A percentile compares a stretch with the other conserved stretches of the same genome.
These are phyloP conservation scores for Amblyteles armatorius DNA, from an alignment of 2,888 invertebrate genomes.

Conservation along the genomic window DNA sequence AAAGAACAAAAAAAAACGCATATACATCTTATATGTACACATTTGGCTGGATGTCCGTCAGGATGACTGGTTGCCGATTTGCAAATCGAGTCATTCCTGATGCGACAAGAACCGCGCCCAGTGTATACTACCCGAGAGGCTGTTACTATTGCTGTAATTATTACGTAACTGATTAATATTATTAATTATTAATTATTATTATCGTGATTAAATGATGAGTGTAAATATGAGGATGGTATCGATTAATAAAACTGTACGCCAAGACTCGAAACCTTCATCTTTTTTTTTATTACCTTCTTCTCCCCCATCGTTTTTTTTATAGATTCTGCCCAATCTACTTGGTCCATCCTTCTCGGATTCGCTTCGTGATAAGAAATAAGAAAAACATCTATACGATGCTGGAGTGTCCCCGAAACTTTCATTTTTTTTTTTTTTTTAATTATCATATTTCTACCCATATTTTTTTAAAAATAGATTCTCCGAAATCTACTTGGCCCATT, in stretches of 20 bases:
- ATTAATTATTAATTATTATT: slow-evolving; percentile 64
- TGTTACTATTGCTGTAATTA: slow-evolving; percentile 82
- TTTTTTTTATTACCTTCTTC: neutral
- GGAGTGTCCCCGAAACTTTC: slow-evolving; percentile 6
- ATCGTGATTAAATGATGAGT: slow-evolving; percentile 68
- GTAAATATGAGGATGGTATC: slow-evolving; percentile 77
- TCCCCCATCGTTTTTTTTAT: neutral
- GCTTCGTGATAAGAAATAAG: neutral
- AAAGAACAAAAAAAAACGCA: slow-evolving; percentile 41
- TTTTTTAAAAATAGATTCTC: slow-evolving; percentile 30
- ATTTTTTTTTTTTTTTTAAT: slow-evolving; percentile 57
- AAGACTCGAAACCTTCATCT: slow-evolving; percentile 65
- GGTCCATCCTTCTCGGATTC: neutral
- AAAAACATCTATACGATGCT: too few species aligned
- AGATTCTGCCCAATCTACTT: slow-evolving; percentile 34
- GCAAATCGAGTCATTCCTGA: slow-evolving; percentile 46
- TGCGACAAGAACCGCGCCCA: slow-evolving; percentile 48
- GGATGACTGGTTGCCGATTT: slow-evolving; percentile 29
- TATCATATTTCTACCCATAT: too few species aligned
- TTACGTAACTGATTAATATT: slow-evolving; percentile 73
- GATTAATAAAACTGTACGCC: slow-evolving; percentile 81
- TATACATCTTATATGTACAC: slow-evolving; percentile 52
- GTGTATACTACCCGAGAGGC: slow-evolving; percentile 68
- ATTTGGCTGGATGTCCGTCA: slow-evolving; percentile 25
- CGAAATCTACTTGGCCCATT: neutral